Evolutionary conservation across 2,888 invertebrate species (phyloP), one percentile per base, ranked within the genome.

Genomic region (Dynastes hyllus): DNA sequence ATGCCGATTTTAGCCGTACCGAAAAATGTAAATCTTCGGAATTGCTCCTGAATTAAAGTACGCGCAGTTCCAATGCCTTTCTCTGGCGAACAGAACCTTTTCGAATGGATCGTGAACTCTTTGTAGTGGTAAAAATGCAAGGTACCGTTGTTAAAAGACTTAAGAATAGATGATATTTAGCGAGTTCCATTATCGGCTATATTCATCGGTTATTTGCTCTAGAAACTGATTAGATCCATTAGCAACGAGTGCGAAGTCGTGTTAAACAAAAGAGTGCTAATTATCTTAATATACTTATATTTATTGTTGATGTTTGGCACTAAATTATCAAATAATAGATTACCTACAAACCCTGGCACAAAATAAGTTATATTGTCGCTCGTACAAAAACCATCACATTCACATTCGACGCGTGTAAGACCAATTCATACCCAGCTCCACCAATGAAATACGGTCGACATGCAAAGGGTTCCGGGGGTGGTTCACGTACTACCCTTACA

Each of bases 121-220:
- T 22, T 27, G 50, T 27, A 51, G 29, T 51, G 69, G 69, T 16
- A 69, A 69, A 69, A 69, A 40, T 69, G 13, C 69, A 51, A 29
- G 29, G 32, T 69, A 69, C 69, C 51, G 69, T 69, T 69, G 51
- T 29, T 63, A 32, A 63, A 63, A 51, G 27, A 51, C 51, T 51
- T 69, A 8, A 40, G 8, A 66, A 66, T 66, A 51, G 51, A 51
- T 51, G 69, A 69, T 69, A 51, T 69, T 69, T 69, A 63, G 63
- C 32, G 32, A 13, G 32, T 32, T 22, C 22, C 50, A 22, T 67
- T 67, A 45, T 22, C 50, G 11, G 32, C 65, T 37, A 27, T 50
- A 22, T 22, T 50, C 67, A 67, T 67, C 22, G 67, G 27, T 50
- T 67, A 50, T 67, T 67, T 67, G 50, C 67, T 22, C 50, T 67